These are phyloP conservation scores for Oeneis ivallda DNA, from an alignment of 2,888 invertebrate species.

Conservation along the genomic window DNA sequence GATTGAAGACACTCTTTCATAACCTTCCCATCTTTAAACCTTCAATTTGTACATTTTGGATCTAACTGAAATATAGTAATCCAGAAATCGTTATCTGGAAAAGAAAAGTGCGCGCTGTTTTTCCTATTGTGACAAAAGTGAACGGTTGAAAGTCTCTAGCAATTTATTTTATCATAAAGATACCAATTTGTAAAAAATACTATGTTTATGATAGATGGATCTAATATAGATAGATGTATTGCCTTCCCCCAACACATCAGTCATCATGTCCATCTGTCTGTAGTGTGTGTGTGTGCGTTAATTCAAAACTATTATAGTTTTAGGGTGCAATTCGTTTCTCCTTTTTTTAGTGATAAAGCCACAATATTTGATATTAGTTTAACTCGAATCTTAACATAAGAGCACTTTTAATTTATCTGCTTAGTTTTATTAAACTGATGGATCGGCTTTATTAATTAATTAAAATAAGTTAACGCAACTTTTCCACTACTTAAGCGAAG, in stretches of 20 bases:
- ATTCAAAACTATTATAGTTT: slow-evolving; percentile 11
- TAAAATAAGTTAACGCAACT: slow-evolving; percentile 9
- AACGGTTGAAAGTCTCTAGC: too few species aligned
- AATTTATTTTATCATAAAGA: too few species aligned
- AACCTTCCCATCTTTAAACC: too few species aligned
- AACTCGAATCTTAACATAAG: background rate
- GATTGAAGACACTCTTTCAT: too few species aligned
- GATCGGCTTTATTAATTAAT: background rate
- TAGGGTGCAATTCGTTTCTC: slow-evolving; percentile 6
- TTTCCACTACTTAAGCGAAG: background rate
- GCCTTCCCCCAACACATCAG: slow-evolving; percentile 28
- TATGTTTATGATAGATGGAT: too few species aligned
- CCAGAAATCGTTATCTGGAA: too few species aligned
- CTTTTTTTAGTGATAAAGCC: background rate
- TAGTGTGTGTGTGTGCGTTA: slow-evolving; percentile 31
- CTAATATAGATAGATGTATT: slow-evolving; percentile 11
- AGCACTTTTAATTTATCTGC: slow-evolving; percentile 3
- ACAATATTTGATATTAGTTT: background rate
- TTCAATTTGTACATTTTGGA: too few species aligned
- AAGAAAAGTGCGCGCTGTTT: too few species aligned
- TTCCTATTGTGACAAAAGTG: too few species aligned
- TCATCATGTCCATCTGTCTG: slow-evolving; percentile 29
- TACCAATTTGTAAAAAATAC: too few species aligned
- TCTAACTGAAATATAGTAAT: too few species aligned
- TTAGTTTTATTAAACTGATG: background rate